phyloP scores from a whole-genome alignment of 1,140 invertebrate genomes.

The Drosophila neocordata region DNA sequence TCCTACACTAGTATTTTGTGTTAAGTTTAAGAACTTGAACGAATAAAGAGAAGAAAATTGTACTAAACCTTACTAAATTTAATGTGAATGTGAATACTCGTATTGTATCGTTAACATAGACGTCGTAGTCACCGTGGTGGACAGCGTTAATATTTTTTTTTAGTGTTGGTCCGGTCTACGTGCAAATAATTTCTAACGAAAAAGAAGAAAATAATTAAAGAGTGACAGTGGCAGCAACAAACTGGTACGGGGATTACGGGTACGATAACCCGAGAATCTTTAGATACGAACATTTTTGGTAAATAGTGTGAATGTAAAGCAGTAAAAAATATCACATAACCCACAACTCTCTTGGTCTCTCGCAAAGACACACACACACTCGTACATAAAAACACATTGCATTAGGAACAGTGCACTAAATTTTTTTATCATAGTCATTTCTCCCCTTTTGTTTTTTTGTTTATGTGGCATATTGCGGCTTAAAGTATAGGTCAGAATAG shows the following conservation, averaged over 20 bases:
- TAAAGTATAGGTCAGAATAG: not conserved
- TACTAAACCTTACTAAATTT: slow-evolving; percentile 15
- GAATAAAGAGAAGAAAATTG: slow-evolving; percentile 11
- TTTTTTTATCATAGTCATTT: slow-evolving; percentile 10
- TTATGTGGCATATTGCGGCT: slow-evolving; percentile 68
- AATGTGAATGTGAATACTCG: slow-evolving; percentile 21
- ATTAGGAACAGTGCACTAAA: not conserved
- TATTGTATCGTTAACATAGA: slow-evolving; percentile 16
- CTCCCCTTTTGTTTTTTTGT: slow-evolving; percentile 51
- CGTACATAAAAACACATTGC: not conserved
- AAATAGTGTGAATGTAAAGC: not conserved
- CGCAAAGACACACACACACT: not conserved
- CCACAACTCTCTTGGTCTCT: not conserved
- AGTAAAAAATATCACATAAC: slow-evolving; percentile 8
- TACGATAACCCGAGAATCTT: slow-evolving; percentile 2
- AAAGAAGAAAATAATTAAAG: not conserved
- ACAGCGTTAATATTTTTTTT: slow-evolving; percentile 13
- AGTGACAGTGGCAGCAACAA: slow-evolving; percentile 4
- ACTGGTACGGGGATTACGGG: slow-evolving; percentile 3
- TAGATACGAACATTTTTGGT: slow-evolving; percentile 3
- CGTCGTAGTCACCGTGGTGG: slow-evolving; percentile 9
- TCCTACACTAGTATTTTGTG: not conserved
- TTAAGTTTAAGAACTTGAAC: slow-evolving; percentile 18
- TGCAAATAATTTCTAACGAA: slow-evolving; percentile 14
- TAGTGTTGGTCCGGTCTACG: slow-evolving; percentile 11